Conservation (phyloP, 2,888 invertebrate genomes). For the Byasa hedistus region DNA sequence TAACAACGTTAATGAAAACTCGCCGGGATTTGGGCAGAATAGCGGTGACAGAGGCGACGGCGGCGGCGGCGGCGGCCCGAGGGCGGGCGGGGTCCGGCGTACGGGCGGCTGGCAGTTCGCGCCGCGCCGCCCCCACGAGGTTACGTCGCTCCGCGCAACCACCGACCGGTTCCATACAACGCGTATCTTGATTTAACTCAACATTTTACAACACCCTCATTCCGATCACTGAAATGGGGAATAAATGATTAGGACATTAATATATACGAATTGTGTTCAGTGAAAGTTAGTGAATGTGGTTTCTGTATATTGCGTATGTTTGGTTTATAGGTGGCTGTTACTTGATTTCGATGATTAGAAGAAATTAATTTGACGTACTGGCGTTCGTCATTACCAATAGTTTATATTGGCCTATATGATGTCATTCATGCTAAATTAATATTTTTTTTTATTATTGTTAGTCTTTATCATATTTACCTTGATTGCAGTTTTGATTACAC, state of each 20-base stretch:
- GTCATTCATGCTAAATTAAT: slow-evolving; percentile 41
- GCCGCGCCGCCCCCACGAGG: slow-evolving; percentile 56
- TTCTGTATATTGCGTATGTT: slow-evolving; percentile 54
- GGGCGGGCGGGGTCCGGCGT: slow-evolving; percentile 54
- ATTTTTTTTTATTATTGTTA: background rate
- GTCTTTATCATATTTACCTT: too few species aligned
- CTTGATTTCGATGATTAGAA: slow-evolving; percentile 60
- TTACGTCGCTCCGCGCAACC: slow-evolving; percentile 53
- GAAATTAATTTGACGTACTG: background rate
- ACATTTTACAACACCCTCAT: slow-evolving; percentile 5
- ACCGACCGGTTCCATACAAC: slow-evolving; percentile 40
- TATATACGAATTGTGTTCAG: slow-evolving; percentile 47
- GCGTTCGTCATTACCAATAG: background rate
- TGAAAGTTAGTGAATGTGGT: slow-evolving; percentile 59
- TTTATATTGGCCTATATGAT: background rate
- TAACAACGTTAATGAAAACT: slow-evolving; percentile 79
- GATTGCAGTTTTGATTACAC: too few species aligned
- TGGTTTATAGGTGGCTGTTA: slow-evolving; percentile 63
- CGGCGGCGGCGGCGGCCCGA: too few species aligned
- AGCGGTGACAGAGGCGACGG: slow-evolving; percentile 63
- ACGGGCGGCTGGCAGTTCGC: slow-evolving; percentile 60
- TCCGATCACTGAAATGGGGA: slow-evolving; percentile 22
- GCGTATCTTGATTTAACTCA: slow-evolving; percentile 45
- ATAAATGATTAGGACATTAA: slow-evolving; percentile 26
- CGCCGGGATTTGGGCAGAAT: slow-evolving; percentile 70